phyloP scores from a whole-genome alignment of 2,797 vertebrate species.

The Loriculus beryllinus region DNA sequence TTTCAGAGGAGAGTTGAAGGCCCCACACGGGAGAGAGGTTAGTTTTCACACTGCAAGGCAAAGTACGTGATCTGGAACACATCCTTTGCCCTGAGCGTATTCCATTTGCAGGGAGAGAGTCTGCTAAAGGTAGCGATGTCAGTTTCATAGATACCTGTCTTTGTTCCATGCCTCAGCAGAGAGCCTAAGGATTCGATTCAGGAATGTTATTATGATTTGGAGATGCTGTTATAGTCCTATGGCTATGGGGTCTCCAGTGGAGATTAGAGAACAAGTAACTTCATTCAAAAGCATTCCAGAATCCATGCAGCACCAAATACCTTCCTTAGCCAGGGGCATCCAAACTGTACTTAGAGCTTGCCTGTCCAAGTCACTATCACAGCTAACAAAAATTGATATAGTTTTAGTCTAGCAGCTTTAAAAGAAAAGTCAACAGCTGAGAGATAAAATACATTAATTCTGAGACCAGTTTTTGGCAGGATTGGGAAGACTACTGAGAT shows the following conservation, averaged over 20 bases:
- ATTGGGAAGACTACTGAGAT: conserved; percentile 25
- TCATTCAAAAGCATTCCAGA: conserved; percentile 16
- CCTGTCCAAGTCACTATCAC: not conserved
- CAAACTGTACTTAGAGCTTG: not conserved
- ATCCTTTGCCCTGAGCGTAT: not conserved
- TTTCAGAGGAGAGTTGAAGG: not conserved
- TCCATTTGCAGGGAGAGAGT: not conserved
- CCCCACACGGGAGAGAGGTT: not conserved
- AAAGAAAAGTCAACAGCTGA: conserved; percentile 1
- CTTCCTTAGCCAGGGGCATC: not conserved
- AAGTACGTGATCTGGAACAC: not conserved
- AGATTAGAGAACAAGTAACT: conserved; percentile 14
- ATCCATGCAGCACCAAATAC: not conserved
- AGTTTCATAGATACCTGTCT: not conserved
- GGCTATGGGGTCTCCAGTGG: not conserved
- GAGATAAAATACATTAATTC: conserved; percentile 48
- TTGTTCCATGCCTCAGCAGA: not conserved
- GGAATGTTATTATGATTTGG: not conserved
- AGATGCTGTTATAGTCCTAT: not conserved
- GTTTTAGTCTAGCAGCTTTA: conserved; percentile 35
- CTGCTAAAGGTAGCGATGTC: not conserved
- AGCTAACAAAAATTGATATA: conserved; percentile 7
- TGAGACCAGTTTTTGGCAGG: conserved; percentile 37
- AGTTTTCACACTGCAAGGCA: not conserved
- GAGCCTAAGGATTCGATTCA: not conserved